Evolutionary conservation across 92 coral and sea anemone genomes (phyloP).

Genomic region (Siderastrea radians): DNA sequence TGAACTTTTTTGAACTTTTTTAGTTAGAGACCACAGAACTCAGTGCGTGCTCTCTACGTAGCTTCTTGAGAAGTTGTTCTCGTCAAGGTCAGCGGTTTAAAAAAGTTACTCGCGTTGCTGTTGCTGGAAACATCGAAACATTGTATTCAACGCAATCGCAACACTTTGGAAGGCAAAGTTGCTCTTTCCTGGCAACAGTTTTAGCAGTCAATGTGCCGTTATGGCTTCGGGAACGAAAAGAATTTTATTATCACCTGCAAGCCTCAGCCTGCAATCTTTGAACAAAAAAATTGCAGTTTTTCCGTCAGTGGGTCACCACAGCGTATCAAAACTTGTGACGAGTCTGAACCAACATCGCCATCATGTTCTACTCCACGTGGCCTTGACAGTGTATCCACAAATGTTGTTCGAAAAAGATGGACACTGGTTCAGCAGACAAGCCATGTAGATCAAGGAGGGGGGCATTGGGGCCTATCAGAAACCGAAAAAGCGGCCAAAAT

Average conservation of each 20-base stretch:
- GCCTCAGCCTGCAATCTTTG: conserved; percentile 12
- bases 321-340: background rate
- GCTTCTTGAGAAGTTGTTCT: background rate
- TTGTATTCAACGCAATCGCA: background rate
- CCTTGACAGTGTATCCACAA: background rate
- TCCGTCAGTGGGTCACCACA: conserved; percentile 15
- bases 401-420: background rate
- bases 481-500: too few relatives aligned
- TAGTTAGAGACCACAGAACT: background rate
- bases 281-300: conserved; percentile 12
- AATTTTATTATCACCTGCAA: conserved; percentile 2
- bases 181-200: background rate
- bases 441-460: too few relatives aligned
- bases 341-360: conserved; percentile 4
- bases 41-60: background rate
- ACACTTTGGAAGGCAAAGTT: background rate
- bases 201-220: background rate
- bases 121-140: background rate
- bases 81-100: background rate
- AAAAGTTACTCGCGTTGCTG: too few relatives aligned
- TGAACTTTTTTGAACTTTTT: conserved; percentile 8
- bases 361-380: background rate
- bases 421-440: too few relatives aligned
- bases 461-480: too few relatives aligned
- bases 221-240: conserved; percentile 13